A percentile compares a stretch with the other conserved stretches of the same genome.
Conservation (phyloP, 2,797 vertebrate species). For the Notoglanidium macrostoma region DNA sequence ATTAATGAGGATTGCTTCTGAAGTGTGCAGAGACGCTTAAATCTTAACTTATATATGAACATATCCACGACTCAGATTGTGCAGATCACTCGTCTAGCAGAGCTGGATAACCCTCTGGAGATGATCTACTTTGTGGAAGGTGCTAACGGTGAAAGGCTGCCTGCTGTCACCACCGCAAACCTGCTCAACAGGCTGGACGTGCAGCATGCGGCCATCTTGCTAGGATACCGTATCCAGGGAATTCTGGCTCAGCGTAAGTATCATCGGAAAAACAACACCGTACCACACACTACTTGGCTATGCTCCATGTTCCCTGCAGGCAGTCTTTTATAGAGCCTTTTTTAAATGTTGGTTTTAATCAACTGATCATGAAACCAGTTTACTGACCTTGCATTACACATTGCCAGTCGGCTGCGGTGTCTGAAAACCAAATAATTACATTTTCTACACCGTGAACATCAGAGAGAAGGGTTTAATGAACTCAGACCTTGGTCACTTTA, state of each 20-base stretch:
- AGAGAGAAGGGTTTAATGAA: constrained; percentile 39
- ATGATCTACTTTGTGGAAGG: constrained; percentile 95
- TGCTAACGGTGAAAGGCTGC: constrained; percentile 83
- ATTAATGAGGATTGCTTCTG: not conserved
- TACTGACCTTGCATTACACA: constrained; percentile 1
- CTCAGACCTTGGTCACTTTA: constrained; percentile 33
- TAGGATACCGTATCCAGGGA: constrained; percentile 95
- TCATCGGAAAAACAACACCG: not conserved
- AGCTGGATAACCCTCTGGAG: constrained; percentile 85
- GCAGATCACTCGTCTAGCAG: constrained; percentile 79
- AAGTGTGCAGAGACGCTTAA: not conserved
- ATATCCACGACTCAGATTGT: constrained; percentile 79
- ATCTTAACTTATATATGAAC: not conserved
- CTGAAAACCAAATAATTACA: constrained; percentile 25
- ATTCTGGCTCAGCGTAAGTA: constrained; percentile 91
- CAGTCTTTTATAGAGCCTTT: not conserved
- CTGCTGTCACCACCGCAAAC: constrained; percentile 81
- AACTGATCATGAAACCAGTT: constrained; percentile 10
- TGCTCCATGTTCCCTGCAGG: constrained; percentile 6
- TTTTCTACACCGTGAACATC: constrained; percentile 39
- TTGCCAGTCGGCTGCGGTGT: constrained; percentile 22
- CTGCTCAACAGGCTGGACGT: constrained; percentile 90
- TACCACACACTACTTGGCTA: not conserved
- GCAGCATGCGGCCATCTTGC: constrained; percentile 91
- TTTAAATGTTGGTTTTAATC: constrained; percentile 10